Conservation (phyloP, 1,140 invertebrate species). For the Achroia grisella region DNA sequence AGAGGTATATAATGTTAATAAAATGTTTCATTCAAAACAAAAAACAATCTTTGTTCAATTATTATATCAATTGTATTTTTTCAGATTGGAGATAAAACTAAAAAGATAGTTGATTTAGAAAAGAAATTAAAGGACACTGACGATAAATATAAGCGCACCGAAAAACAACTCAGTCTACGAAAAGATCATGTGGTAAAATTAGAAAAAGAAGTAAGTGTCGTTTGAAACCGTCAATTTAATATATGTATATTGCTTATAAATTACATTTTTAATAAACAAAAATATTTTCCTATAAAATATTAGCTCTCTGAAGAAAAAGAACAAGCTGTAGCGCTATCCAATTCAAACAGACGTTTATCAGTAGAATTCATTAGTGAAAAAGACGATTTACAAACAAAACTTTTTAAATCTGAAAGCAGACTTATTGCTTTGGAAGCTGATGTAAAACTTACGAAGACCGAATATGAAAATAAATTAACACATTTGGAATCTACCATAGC, state of each 20-base stretch:
- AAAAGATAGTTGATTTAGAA: constrained; percentile 75
- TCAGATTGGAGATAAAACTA: constrained; percentile 73
- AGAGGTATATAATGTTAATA: constrained; percentile 45
- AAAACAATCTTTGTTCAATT: not conserved
- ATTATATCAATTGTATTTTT: constrained; percentile 25
- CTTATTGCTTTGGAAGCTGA: constrained; percentile 76
- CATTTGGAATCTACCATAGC: constrained; percentile 74
- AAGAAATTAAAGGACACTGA: constrained; percentile 76
- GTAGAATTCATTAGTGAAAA: constrained; percentile 62
- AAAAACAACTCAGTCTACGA: constrained; percentile 72
- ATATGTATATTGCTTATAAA: too few species aligned
- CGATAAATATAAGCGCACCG: constrained; percentile 76
- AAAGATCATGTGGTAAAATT: constrained; percentile 77
- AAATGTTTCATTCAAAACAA: too few species aligned
- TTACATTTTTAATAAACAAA: too few species aligned
- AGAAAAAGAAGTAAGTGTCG: constrained; percentile 73
- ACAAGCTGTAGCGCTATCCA: constrained; percentile 48
- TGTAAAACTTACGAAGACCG: constrained; percentile 69
- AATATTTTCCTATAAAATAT: constrained; percentile 1
- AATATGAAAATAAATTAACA: constrained; percentile 75
- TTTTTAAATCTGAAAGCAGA: constrained; percentile 74
- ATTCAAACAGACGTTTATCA: constrained; percentile 57
- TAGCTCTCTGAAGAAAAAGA: constrained; percentile 77
- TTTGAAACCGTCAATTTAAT: too few species aligned
- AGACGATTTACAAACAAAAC: constrained; percentile 62